Conservation (phyloP, 1,140 invertebrate species). For the Formica selysi region DNA sequence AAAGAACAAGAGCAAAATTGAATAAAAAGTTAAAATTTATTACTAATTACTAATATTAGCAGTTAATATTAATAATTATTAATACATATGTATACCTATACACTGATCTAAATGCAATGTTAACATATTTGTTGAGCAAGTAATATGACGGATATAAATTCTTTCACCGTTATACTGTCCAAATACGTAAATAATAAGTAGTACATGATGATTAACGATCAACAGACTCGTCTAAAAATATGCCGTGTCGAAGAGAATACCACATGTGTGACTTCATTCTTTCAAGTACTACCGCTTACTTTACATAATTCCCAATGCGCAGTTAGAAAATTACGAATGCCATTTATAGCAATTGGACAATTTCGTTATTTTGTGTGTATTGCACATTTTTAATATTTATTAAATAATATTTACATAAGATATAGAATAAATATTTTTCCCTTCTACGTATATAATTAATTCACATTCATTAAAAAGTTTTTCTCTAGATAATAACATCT, state of each 20-base stretch:
- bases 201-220: conserved; percentile 5
- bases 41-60: background rate
- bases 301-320: conserved; percentile 38
- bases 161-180: background rate
- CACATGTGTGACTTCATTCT: background rate
- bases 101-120: background rate
- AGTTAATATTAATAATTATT: background rate
- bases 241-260: background rate
- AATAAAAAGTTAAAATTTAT: background rate
- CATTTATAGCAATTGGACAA: background rate
- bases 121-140: background rate
- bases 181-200: background rate
- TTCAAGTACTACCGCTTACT: conserved; percentile 1
- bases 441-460: too few relatives aligned
- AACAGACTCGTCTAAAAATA: background rate
- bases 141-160: background rate
- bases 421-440: background rate
- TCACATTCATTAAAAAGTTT: too few relatives aligned
- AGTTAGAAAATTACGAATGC: conserved; percentile 32
- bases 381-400: background rate
- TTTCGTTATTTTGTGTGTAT: background rate
- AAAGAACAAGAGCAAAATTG: background rate
- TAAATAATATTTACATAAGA: conserved; percentile 3
- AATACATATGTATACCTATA: background rate
- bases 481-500: too few relatives aligned